Base-by-base conservation (phyloP, 2,113 vertebrate genomes). In the Kryptolebias marmoratus region DNA sequence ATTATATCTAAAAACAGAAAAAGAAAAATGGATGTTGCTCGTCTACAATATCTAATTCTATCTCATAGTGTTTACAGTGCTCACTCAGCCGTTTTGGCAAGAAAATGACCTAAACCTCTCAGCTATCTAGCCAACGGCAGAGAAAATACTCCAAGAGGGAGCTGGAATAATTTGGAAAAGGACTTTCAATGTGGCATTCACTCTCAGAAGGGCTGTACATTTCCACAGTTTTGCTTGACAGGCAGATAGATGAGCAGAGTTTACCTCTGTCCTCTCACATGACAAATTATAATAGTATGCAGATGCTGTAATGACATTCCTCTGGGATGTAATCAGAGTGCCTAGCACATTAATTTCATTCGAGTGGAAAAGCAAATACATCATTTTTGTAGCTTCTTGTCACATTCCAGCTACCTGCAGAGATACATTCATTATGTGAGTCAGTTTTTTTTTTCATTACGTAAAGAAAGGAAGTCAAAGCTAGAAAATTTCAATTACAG, bases 241-340 rank as follows among this genome's bases (percentile, higher is more conserved):
- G 77, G 71, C 58, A 45, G 80, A 79, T 70, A 56, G 76, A 88
- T 87, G 76, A 78, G 79, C 22, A 0, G 64, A 84, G 84, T 86
- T 86, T 88, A 86, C 77, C 83, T 79, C 77, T 71, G 78, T 86
- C 83, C 73, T 75, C 83, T 71, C 76, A n/a, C 64, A 76, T 71
- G 87, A 91, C 58, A 55, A 81, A 87, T 77, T 58, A 73, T 82
- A 80, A 85, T 66, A 42, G 27, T 81, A 87, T 85, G 89, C 84
- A 87, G 82, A 88, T 86, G 86, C 77, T 78, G 74, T 87, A 86
- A 87, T 75, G 84, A 87, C 86, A 82, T 78, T 81, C 63, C 73
- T 84, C 75, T 13, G 66, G 73, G 45, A 79, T 81, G 80, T 80
- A 86, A 86, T 88, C 82, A 82, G 79, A 65, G 64, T 2, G 69